A percentile compares a stretch with the other conserved stretches of the same genome.
These are phyloP conservation scores for Latrodectus hesperus DNA, from an alignment of 2,888 invertebrate species.

Conservation along the genomic window DNA sequence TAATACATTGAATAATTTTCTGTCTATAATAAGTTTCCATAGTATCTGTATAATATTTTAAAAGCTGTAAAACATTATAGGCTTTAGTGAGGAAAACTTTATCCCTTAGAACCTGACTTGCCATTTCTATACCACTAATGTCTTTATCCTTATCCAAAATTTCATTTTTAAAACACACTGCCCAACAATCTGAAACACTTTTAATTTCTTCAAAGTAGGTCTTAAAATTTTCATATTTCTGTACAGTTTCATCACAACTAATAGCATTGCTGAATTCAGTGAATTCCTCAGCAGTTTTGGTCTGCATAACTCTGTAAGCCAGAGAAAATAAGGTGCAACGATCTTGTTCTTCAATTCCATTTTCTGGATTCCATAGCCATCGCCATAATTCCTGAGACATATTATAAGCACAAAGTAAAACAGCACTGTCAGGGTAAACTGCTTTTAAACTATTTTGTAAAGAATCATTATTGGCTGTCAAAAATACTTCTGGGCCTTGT, in stretches of 20 bases:
- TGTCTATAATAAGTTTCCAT: conserved; percentile 65
- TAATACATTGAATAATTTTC: conserved; percentile 62
- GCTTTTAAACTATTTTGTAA: conserved; percentile 49
- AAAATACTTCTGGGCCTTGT: conserved; percentile 61
- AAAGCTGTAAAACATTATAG: conserved; percentile 55
- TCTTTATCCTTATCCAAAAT: conserved; percentile 61
- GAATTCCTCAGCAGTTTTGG: conserved; percentile 59
- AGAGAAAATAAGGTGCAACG: conserved; percentile 48
- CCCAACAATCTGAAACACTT: conserved; percentile 48
- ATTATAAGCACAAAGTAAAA: conserved; percentile 59
- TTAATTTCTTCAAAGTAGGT: conserved; percentile 51
- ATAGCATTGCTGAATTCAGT: conserved; percentile 34
- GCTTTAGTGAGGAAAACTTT: conserved; percentile 60
- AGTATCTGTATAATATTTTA: conserved; percentile 56
- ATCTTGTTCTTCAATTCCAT: conserved; percentile 50
- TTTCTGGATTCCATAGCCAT: conserved; percentile 57
- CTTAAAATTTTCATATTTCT: conserved; percentile 57
- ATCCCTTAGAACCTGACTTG: conserved; percentile 61
- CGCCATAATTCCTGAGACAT: conserved; percentile 62
- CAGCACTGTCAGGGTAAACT: conserved; percentile 61
- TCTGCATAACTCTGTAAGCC: conserved; percentile 58
- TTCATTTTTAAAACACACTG: conserved; percentile 64
- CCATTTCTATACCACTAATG: conserved; percentile 64
- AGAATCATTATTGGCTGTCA: conserved; percentile 57
- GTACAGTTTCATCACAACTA: conserved; percentile 29